A percentile compares a stretch with the other conserved stretches of the same genome.
Conservation (phyloP, 1,140 invertebrate genomes). For the Drosophila pallidifrons region DNA sequence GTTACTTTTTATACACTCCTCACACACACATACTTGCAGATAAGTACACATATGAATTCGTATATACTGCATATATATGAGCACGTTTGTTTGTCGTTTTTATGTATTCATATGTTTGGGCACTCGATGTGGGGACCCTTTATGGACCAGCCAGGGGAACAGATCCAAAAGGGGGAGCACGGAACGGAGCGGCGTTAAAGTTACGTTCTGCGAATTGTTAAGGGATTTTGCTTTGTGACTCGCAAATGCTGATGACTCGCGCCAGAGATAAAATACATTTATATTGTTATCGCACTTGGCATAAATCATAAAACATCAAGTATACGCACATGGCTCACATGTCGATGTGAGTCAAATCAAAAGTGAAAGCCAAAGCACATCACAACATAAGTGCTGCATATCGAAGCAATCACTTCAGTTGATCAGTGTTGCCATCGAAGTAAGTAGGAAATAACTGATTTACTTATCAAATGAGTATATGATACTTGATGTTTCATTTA, state of each 20-base stretch:
- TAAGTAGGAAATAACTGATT: neutral
- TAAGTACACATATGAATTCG: constrained; percentile 9
- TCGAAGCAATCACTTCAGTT: neutral
- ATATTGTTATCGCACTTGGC: constrained; percentile 54
- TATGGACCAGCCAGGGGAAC: neutral
- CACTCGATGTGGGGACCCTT: constrained; percentile 37
- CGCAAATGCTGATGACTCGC: constrained; percentile 54
- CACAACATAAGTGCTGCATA: neutral
- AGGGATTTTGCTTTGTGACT: constrained; percentile 73
- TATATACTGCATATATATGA: constrained; percentile 31
- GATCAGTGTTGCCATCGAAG: neutral
- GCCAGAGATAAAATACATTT: constrained; percentile 67
- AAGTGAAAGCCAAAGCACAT: neutral
- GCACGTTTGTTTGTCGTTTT: constrained; percentile 60
- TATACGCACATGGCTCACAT: constrained; percentile 1
- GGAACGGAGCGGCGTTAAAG: neutral
- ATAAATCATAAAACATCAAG: constrained; percentile 63
- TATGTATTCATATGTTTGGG: constrained; percentile 51
- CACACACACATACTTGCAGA: constrained; percentile 11
- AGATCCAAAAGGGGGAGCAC: neutral
- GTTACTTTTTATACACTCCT: constrained; percentile 70
- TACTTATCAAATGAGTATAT: neutral
- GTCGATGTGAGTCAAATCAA: constrained; percentile 8
- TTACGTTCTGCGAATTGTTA: constrained; percentile 56
- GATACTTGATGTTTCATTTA: no score